These are phyloP conservation scores for Heteronetta atricapilla DNA, from an alignment of 2,113 vertebrate genomes.

Conservation along the genomic window DNA sequence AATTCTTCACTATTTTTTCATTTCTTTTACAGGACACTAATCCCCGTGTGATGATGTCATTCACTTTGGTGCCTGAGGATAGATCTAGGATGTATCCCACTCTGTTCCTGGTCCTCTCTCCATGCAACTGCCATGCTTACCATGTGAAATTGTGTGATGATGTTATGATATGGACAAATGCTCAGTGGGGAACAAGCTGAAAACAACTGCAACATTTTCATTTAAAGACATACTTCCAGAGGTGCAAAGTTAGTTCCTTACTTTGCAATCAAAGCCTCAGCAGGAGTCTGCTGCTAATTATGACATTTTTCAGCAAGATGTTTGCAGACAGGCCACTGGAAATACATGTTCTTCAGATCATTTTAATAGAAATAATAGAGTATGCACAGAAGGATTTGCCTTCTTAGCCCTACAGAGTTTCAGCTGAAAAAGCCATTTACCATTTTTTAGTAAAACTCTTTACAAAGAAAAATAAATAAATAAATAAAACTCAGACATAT, in stretches of 20 bases:
- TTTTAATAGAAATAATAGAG: constrained; percentile 35
- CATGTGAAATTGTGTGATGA: background rate
- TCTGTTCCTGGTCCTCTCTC: background rate
- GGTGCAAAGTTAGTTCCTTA: constrained; percentile 22
- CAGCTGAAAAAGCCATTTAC: constrained; percentile 20
- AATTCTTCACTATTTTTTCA: background rate
- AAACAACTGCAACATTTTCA: constrained; percentile 38
- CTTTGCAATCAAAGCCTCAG: constrained; percentile 38
- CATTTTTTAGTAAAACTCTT: background rate
- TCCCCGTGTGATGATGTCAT: background rate
- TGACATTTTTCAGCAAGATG: constrained; percentile 29
- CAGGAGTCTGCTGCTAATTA: constrained; percentile 55
- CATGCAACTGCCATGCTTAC: background rate
- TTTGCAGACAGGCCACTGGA: constrained; percentile 42
- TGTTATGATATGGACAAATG: background rate
- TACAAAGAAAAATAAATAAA: background rate
- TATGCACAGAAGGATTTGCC: background rate
- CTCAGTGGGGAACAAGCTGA: constrained; percentile 8
- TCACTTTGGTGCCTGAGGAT: background rate
- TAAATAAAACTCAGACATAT: background rate
- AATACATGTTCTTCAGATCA: constrained; percentile 41
- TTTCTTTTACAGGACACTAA: background rate
- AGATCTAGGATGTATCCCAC: background rate
- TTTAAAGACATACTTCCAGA: constrained; percentile 34
- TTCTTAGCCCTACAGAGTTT: background rate